Conservation (phyloP, 2,888 invertebrate genomes). For the Agrotis segetum region DNA sequence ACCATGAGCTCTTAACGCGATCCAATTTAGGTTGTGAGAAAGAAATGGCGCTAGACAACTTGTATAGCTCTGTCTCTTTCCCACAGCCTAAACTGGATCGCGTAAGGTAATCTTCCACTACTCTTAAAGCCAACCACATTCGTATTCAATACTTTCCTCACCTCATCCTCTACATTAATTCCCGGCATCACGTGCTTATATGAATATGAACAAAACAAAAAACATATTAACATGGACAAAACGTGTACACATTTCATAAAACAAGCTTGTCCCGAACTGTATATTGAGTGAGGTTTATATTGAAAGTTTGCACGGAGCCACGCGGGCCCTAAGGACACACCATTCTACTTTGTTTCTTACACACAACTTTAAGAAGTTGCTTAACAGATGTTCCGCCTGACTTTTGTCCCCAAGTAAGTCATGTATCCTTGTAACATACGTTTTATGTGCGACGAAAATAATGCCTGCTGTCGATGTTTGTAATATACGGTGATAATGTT, state of each 20-base stretch:
- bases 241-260: conserved; percentile 60
- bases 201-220: neutral
- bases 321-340: conserved; percentile 81
- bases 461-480: conserved; percentile 50
- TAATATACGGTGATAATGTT: conserved; percentile 31
- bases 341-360: conserved; percentile 83
- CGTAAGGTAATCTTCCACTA: no score
- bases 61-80: no score
- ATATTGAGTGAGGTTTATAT: conserved; percentile 82
- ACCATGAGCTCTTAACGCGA: no score
- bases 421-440: conserved; percentile 74
- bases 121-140: no score
- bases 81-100: no score
- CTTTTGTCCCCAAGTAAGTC: conserved; percentile 81
- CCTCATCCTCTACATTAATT: no score
- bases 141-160: no score
- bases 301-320: conserved; percentile 74
- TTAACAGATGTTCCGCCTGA: conserved; percentile 86
- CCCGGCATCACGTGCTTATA: no score
- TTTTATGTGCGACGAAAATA: conserved; percentile 70
- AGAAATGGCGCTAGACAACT: no score
- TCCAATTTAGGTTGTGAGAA: no score
- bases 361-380: conserved; percentile 84
- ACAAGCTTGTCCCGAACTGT: conserved; percentile 61
- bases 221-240: conserved; percentile 37